These are phyloP conservation scores for Serrognathus titanus DNA, from an alignment of 2,888 invertebrate species.

Conservation along the genomic window DNA sequence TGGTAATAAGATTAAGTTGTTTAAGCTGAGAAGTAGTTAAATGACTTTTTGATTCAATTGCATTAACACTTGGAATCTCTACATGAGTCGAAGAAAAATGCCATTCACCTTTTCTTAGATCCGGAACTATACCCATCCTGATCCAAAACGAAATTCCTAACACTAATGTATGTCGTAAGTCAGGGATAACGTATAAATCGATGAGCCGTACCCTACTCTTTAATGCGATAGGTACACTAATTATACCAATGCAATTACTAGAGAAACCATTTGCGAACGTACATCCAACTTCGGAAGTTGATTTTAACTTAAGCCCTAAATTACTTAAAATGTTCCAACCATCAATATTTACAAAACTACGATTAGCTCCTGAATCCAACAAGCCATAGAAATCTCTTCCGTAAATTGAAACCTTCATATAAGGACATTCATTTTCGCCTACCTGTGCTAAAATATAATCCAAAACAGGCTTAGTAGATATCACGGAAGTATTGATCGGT, in stretches of 20 bases:
- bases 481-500: too few relatives aligned
- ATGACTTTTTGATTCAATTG: background rate
- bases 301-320: too few relatives aligned
- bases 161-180: conserved; percentile 6
- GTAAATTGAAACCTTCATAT: too few relatives aligned
- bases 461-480: too few relatives aligned
- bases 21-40: background rate
- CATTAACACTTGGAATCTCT: background rate
- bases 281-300: background rate
- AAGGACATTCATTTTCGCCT: too few relatives aligned
- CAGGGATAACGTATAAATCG: conserved; percentile 9
- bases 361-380: too few relatives aligned
- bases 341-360: too few relatives aligned
- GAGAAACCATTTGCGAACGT: background rate
- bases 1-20: background rate
- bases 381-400: too few relatives aligned
- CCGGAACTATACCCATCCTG: conserved; percentile 18
- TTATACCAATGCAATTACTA: too few relatives aligned
- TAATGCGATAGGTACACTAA: background rate
- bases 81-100: background rate
- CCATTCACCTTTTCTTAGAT: conserved; percentile 13
- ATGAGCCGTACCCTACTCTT: background rate
- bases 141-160: conserved; percentile 18
- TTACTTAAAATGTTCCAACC: too few relatives aligned
- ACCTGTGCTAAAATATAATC: too few relatives aligned